These are phyloP conservation scores for Ypsolopha sequella DNA, from an alignment of 2,888 invertebrate genomes.

Conservation along the genomic window DNA sequence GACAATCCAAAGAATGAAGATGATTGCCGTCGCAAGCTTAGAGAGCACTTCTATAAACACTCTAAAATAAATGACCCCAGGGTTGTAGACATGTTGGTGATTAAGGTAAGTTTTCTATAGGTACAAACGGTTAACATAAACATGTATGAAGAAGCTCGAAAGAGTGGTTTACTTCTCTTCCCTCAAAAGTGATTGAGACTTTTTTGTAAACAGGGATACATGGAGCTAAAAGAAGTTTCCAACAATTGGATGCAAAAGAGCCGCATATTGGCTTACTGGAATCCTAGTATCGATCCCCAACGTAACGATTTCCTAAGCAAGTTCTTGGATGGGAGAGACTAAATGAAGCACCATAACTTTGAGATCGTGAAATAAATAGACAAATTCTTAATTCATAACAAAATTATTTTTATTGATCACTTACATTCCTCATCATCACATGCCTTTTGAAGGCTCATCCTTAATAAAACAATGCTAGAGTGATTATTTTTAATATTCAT, in stretches of 20 bases:
- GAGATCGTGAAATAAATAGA: background rate
- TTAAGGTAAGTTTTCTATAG: conserved; percentile 84
- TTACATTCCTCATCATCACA: conserved; percentile 43
- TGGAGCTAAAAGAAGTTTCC: conserved; percentile 89
- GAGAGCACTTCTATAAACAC: conserved; percentile 84
- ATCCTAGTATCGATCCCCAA: conserved; percentile 82
- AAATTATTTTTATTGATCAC: conserved; percentile 47
- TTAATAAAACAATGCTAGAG: background rate
- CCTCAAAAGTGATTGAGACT: too few species aligned
- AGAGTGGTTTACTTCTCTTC: background rate
- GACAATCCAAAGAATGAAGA: conserved; percentile 80
- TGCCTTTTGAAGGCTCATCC: conserved; percentile 36
- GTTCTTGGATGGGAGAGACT: conserved; percentile 71
- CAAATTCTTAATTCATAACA: conserved; percentile 21
- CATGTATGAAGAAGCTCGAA: too few species aligned
- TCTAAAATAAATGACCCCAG: conserved; percentile 84
- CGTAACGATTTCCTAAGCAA: conserved; percentile 91
- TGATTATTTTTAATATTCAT: background rate
- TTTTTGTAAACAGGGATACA: conserved; percentile 80
- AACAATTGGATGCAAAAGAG: conserved; percentile 89
- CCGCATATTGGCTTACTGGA: conserved; percentile 87
- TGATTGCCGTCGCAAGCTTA: conserved; percentile 78
- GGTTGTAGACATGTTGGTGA: conserved; percentile 89
- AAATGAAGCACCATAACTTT: background rate
- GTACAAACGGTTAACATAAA: too few species aligned